These are phyloP conservation scores for Holcopasites calliopsidis DNA, from an alignment of 1,140 invertebrate genomes.

Conservation along the genomic window DNA sequence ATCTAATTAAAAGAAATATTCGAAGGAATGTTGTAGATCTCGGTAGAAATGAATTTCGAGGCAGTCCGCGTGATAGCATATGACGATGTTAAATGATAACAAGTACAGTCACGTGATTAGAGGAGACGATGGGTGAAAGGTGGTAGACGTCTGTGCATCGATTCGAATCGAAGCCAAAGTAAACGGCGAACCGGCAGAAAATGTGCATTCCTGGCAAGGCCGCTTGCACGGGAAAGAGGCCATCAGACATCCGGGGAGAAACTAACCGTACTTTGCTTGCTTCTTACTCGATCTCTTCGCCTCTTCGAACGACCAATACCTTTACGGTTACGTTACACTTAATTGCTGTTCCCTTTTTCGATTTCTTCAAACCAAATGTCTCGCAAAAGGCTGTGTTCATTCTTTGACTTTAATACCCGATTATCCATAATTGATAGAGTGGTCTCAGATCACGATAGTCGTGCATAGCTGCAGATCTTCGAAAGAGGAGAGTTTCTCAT, in stretches of 20 bases:
- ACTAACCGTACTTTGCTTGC: slow-evolving; percentile 74
- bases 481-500: too few relatives aligned
- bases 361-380: not conserved
- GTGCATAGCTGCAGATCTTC: too few relatives aligned
- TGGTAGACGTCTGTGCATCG: slow-evolving; percentile 51
- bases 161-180: slow-evolving; percentile 60
- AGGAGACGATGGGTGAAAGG: slow-evolving; percentile 50
- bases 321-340: slow-evolving; percentile 45
- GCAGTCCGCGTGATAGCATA: not conserved
- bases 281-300: slow-evolving; percentile 38
- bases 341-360: not conserved
- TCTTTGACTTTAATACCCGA: not conserved
- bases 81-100: slow-evolving; percentile 21
- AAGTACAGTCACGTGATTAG: slow-evolving; percentile 20
- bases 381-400: not conserved
- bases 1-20: not conserved
- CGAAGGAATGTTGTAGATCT: not conserved
- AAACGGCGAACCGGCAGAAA: slow-evolving; percentile 69
- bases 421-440: too few relatives aligned
- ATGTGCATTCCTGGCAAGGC: slow-evolving; percentile 77
- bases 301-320: slow-evolving; percentile 19
- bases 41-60: too few relatives aligned
- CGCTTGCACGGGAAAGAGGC: slow-evolving; percentile 74
- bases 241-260: slow-evolving; percentile 76
- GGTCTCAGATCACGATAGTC: too few relatives aligned